phyloP scores from a whole-genome alignment of 2,888 invertebrate genomes.

The Aleiodes testaceus region DNA sequence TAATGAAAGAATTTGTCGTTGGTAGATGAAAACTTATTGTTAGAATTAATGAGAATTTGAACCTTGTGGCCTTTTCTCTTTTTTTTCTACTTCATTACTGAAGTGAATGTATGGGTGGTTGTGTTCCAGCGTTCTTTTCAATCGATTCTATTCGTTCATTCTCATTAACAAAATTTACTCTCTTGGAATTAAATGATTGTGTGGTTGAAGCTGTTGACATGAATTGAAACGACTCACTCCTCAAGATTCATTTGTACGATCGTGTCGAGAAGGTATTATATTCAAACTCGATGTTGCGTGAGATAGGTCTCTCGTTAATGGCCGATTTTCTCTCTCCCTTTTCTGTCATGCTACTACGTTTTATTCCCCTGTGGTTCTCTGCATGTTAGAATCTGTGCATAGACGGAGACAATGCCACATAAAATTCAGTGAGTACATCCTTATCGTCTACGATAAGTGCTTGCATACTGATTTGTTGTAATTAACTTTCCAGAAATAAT shows the following conservation, averaged over 20 bases:
- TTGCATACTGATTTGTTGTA: neutral
- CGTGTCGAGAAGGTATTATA: slow-evolving; percentile 51
- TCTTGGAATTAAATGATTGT: slow-evolving; percentile 16
- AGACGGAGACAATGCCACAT: neutral
- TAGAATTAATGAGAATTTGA: slow-evolving; percentile 35
- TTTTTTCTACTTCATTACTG: slow-evolving; percentile 15
- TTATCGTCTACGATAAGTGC: neutral
- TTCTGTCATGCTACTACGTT: neutral
- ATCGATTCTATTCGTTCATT: slow-evolving; percentile 9
- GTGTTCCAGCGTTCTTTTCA: neutral
- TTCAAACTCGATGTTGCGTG: slow-evolving; percentile 57
- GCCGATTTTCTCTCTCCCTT: slow-evolving; percentile 24
- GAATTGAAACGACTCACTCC: slow-evolving; percentile 39
- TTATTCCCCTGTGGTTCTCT: neutral
- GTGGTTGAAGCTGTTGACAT: slow-evolving; percentile 22
- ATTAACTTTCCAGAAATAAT: too few relatives aligned
- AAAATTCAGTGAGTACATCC: neutral
- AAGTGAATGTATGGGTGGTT: neutral
- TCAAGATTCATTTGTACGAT: slow-evolving; percentile 51
- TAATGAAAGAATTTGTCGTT: too few relatives aligned
- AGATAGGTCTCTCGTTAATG: slow-evolving; percentile 49
- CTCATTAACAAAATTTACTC: slow-evolving; percentile 36
- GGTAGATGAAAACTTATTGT: slow-evolving; percentile 21
- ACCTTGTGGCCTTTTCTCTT: slow-evolving; percentile 24
- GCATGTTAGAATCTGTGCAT: neutral